These are phyloP conservation scores for Sarcophaga peregrina DNA, from an alignment of 1,140 invertebrate genomes.

Conservation along the genomic window DNA sequence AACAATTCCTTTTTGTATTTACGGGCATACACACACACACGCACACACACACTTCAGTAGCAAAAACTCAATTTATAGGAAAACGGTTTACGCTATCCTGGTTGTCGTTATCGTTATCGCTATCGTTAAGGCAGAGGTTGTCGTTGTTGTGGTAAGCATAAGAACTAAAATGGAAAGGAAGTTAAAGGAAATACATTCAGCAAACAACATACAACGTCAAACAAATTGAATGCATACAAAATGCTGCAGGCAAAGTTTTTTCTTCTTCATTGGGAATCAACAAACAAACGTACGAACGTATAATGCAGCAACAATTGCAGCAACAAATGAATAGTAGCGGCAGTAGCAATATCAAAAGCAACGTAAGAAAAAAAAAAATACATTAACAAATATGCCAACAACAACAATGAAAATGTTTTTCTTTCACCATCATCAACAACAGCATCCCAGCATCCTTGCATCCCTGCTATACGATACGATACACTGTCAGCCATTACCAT, in stretches of 20 bases:
- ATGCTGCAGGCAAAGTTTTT: background rate
- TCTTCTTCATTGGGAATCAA: no score
- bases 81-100: background rate
- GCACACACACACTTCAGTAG: background rate
- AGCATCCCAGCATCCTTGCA: background rate
- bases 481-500: background rate
- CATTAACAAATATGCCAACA: background rate
- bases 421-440: background rate
- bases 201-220: slow-evolving; percentile 3
- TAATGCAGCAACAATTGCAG: slow-evolving; percentile 8
- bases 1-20: background rate
- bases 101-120: background rate
- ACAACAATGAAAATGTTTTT: background rate
- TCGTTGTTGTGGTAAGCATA: no score
- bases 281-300: no score
- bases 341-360: background rate
- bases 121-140: background rate
- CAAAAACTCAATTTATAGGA: background rate
- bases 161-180: background rate
- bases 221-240: slow-evolving; percentile 14
- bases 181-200: slow-evolving; percentile 16
- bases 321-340: background rate
- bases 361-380: slow-evolving; percentile 11
- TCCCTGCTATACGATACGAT: background rate
- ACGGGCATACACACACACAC: no score